phyloP scores from a whole-genome alignment of 2,888 invertebrate genomes.

The Apodemia zela region DNA sequence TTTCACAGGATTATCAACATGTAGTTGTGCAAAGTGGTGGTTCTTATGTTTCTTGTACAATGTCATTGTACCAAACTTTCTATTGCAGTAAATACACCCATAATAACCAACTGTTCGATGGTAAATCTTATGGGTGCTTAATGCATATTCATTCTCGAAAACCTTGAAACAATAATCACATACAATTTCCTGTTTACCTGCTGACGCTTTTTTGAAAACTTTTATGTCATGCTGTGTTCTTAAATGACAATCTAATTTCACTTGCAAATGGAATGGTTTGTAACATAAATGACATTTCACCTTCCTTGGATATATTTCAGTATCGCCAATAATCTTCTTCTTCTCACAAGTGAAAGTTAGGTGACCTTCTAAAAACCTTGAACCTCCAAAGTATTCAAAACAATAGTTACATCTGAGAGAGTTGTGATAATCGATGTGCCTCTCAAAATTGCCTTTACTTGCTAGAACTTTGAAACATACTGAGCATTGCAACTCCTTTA shows the following conservation, averaged over 20 bases:
- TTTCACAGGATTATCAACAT: conserved; percentile 65
- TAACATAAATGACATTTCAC: conserved; percentile 71
- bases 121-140: conserved; percentile 62
- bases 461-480: conserved; percentile 69
- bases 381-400: conserved; percentile 66
- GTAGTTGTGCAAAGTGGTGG: conserved; percentile 62
- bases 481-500: conserved; percentile 69
- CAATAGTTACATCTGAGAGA: conserved; percentile 73
- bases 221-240: conserved; percentile 59
- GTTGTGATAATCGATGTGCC: conserved; percentile 75
- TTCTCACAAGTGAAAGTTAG: conserved; percentile 67
- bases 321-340: conserved; percentile 63
- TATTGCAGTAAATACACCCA: conserved; percentile 73
- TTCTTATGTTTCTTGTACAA: conserved; percentile 74
- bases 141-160: conserved; percentile 65
- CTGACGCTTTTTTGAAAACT: conserved; percentile 46
- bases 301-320: conserved; percentile 61
- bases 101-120: conserved; percentile 66
- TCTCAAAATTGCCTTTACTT: conserved; percentile 69
- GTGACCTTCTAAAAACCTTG: conserved; percentile 69
- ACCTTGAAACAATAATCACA: conserved; percentile 74
- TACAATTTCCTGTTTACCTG: conserved; percentile 53
- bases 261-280: conserved; percentile 72
- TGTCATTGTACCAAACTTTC: conserved; percentile 73
- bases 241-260: conserved; percentile 72